Percentiles rank a stretch among this genome's conserved stretches.
Evolutionary conservation across 1,140 invertebrate species (phyloP).

Genomic region (Drosophila sechellia): DNA sequence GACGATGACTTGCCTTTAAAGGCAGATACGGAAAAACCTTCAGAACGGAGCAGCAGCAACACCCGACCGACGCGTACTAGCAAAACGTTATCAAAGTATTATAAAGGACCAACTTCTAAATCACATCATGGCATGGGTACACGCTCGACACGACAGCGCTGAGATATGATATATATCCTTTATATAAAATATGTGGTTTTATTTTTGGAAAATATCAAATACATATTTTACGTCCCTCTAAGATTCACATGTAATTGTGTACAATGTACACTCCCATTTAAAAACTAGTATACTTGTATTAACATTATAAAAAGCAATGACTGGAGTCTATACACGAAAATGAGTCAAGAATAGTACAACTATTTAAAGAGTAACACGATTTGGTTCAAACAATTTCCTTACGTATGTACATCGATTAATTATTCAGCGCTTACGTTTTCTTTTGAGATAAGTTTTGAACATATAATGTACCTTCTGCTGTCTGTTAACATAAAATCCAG

Average conservation of each 20-base stretch:
- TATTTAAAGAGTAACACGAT: slow-evolving; percentile 26
- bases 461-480: neutral
- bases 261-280: slow-evolving; percentile 28
- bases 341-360: slow-evolving; percentile 52
- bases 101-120: slow-evolving; percentile 62
- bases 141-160: slow-evolving; percentile 65
- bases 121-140: slow-evolving; percentile 72
- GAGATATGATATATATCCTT: slow-evolving; percentile 12
- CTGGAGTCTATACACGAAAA: neutral
- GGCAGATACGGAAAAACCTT: slow-evolving; percentile 51
- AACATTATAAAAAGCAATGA: neutral
- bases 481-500: neutral
- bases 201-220: slow-evolving; percentile 25
- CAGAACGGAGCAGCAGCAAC: slow-evolving; percentile 20
- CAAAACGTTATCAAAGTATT: slow-evolving; percentile 81
- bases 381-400: neutral
- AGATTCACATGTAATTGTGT: slow-evolving; percentile 14
- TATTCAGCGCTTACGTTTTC: neutral
- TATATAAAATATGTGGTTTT: slow-evolving; percentile 50
- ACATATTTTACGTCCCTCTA: slow-evolving; percentile 7
- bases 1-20: slow-evolving; percentile 71
- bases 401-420: neutral
- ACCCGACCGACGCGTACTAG: slow-evolving; percentile 70
- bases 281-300: neutral
- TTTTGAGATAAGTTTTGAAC: neutral